Conservation (phyloP, 2,888 invertebrate species). For the Cryptocheilus praepositus region DNA sequence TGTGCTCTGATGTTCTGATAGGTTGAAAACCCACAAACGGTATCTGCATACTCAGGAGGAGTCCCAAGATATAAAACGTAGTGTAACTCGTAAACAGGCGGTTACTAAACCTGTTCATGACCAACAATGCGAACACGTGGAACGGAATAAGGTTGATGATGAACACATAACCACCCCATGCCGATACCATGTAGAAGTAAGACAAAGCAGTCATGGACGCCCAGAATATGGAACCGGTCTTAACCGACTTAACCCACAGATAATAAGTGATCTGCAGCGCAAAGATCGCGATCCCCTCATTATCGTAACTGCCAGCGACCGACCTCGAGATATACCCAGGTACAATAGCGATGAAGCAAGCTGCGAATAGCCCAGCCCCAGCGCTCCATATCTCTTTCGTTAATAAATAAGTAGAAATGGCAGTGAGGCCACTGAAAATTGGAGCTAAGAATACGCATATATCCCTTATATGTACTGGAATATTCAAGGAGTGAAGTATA, state of each 20-base stretch:
- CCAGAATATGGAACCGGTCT: slow-evolving; percentile 98
- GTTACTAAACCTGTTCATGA: slow-evolving; percentile 97
- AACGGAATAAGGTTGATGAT: slow-evolving; percentile 99
- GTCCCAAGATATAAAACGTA: slow-evolving; percentile 96
- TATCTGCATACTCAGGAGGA: slow-evolving; percentile 97
- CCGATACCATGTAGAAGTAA: slow-evolving; percentile 99
- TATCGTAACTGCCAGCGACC: slow-evolving; percentile 99
- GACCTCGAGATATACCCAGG: slow-evolving; percentile 99
- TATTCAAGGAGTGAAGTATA: slow-evolving; percentile 91
- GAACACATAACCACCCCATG: slow-evolving; percentile 99
- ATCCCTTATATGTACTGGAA: slow-evolving; percentile 98
- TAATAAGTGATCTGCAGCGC: slow-evolving; percentile 99
- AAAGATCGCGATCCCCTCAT: slow-evolving; percentile 99
- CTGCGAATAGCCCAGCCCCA: slow-evolving; percentile 98
- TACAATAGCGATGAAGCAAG: slow-evolving; percentile 98
- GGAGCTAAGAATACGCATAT: slow-evolving; percentile 99
- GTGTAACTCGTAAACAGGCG: slow-evolving; percentile 96
- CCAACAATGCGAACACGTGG: slow-evolving; percentile 94
- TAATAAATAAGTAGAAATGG: slow-evolving; percentile 96
- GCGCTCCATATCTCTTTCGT: slow-evolving; percentile 98
- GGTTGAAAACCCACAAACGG: slow-evolving; percentile 99
- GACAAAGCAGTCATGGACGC: slow-evolving; percentile 94
- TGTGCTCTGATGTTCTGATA: slow-evolving; percentile 98
- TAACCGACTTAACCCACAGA: slow-evolving; percentile 98
- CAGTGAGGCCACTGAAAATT: slow-evolving; percentile 97